A percentile compares a stretch with the other conserved stretches of the same genome.
Evolutionary conservation across 1,140 invertebrate genomes (phyloP).

Genomic region (Eubasilissa regina): DNA sequence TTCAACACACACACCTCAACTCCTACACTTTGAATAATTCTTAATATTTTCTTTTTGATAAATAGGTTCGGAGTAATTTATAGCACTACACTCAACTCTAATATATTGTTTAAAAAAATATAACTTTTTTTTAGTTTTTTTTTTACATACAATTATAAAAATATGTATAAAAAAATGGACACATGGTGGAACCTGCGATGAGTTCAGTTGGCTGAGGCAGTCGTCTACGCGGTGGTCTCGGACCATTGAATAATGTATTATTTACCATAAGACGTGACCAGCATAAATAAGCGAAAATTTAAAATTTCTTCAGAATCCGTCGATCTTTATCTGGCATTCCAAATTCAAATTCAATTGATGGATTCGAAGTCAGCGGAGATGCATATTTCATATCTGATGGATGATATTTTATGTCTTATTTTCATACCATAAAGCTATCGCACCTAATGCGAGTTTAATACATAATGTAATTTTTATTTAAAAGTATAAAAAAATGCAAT

Average conservation of each 20-base stretch:
- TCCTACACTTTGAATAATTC: too few relatives aligned
- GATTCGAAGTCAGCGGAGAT: conserved; percentile 3
- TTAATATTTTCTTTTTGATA: too few relatives aligned
- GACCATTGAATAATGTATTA: conserved; percentile 53
- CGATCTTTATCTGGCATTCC: conserved; percentile 32
- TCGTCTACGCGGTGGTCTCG: conserved; percentile 46
- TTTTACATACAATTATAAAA: too few relatives aligned
- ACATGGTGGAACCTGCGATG: not conserved
- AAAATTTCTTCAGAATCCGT: conserved; percentile 32
- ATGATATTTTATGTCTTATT: not conserved
- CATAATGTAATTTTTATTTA: too few relatives aligned
- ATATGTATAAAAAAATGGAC: not conserved
- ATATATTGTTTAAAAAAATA: too few relatives aligned
- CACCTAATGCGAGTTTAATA: too few relatives aligned
- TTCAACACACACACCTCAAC: too few relatives aligned
- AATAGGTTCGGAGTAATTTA: too few relatives aligned
- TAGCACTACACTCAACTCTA: too few relatives aligned
- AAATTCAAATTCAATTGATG: conserved; percentile 26
- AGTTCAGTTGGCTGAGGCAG: conserved; percentile 8
- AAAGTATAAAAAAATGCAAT: too few relatives aligned
- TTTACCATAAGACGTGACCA: conserved; percentile 45
- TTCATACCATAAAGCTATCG: too few relatives aligned
- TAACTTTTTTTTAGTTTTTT: too few relatives aligned
- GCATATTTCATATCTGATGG: conserved; percentile 22
- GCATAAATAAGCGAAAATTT: conserved; percentile 44